These are phyloP conservation scores for Lutraria lutraria DNA, from an alignment of 2,888 invertebrate species.

Conservation along the genomic window DNA sequence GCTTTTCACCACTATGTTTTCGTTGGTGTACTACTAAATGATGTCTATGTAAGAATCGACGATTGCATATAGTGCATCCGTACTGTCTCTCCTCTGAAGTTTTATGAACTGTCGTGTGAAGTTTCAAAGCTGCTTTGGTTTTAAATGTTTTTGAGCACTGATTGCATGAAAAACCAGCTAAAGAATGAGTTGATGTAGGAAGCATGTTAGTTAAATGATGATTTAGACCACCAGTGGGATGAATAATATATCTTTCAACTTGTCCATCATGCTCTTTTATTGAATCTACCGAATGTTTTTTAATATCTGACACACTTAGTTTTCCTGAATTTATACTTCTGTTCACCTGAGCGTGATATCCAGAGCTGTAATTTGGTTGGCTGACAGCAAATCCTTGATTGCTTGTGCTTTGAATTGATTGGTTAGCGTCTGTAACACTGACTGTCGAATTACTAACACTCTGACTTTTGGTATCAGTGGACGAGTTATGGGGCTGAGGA, in stretches of 20 bases:
- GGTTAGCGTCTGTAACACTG: slow-evolving; percentile 48
- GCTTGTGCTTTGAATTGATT: slow-evolving; percentile 40
- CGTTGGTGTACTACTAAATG: slow-evolving; percentile 68
- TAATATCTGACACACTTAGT: neutral
- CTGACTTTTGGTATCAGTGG: slow-evolving; percentile 60
- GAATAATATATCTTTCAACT: slow-evolving; percentile 57
- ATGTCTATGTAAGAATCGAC: slow-evolving; percentile 66
- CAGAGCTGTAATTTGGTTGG: slow-evolving; percentile 40
- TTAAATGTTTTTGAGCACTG: slow-evolving; percentile 64
- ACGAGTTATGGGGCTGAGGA: slow-evolving; percentile 61
- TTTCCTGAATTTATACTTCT: slow-evolving; percentile 30
- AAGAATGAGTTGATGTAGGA: neutral
- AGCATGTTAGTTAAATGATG: slow-evolving; percentile 13
- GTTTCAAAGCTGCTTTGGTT: slow-evolving; percentile 68
- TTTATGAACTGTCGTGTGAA: slow-evolving; percentile 68
- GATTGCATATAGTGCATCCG: slow-evolving; percentile 59
- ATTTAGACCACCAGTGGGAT: slow-evolving; percentile 39
- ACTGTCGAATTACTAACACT: slow-evolving; percentile 53
- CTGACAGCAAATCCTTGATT: slow-evolving; percentile 40
- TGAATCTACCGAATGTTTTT: slow-evolving; percentile 17
- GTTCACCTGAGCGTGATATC: slow-evolving; percentile 21
- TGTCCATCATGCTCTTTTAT: slow-evolving; percentile 37
- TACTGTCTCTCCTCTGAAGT: slow-evolving; percentile 66
- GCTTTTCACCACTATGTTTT: slow-evolving; percentile 70
- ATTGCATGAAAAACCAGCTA: slow-evolving; percentile 54